These are phyloP conservation scores for Physella acuta DNA, from an alignment of 1,140 invertebrate genomes.

Conservation along the genomic window DNA sequence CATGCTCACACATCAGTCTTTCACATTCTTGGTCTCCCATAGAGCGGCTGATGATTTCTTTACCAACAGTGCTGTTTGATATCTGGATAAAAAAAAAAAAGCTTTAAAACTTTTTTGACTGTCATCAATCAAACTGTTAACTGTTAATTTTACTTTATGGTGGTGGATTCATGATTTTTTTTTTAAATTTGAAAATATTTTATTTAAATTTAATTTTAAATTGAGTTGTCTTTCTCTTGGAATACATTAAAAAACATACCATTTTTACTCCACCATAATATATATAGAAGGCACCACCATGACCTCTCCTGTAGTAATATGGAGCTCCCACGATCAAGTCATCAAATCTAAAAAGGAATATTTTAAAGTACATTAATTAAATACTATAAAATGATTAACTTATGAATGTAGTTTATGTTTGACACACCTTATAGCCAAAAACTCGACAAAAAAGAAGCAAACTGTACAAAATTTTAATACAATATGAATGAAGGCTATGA, in stretches of 20 bases:
- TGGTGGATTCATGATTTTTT: not conserved
- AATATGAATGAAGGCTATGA: too few relatives aligned
- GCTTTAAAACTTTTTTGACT: not conserved
- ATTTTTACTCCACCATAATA: slow-evolving; percentile 39
- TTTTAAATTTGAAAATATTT: not conserved
- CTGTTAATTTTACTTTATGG: slow-evolving; percentile 6
- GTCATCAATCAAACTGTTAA: too few relatives aligned
- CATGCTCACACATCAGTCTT: slow-evolving; percentile 39
- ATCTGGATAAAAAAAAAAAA: not conserved
- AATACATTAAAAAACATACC: slow-evolving; percentile 11
- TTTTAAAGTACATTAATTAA: too few relatives aligned
- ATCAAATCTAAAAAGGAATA: slow-evolving; percentile 67
- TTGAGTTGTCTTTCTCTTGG: too few relatives aligned
- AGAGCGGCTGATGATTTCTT: slow-evolving; percentile 37
- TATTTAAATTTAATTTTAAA: not conserved
- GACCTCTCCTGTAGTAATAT: slow-evolving; percentile 72
- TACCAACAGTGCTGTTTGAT: slow-evolving; percentile 32
- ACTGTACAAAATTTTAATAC: too few relatives aligned
- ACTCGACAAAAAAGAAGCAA: too few relatives aligned
- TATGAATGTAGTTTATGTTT: too few relatives aligned
- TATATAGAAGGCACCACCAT: slow-evolving; percentile 52
- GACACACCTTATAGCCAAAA: too few relatives aligned
- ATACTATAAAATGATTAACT: too few relatives aligned
- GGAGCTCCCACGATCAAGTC: slow-evolving; percentile 94
- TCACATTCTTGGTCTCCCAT: slow-evolving; percentile 44